Percentiles rank a stretch among this genome's conserved stretches.
phyloP scores from a whole-genome alignment of 2,113 vertebrate genomes.

The Globicephala melas region DNA sequence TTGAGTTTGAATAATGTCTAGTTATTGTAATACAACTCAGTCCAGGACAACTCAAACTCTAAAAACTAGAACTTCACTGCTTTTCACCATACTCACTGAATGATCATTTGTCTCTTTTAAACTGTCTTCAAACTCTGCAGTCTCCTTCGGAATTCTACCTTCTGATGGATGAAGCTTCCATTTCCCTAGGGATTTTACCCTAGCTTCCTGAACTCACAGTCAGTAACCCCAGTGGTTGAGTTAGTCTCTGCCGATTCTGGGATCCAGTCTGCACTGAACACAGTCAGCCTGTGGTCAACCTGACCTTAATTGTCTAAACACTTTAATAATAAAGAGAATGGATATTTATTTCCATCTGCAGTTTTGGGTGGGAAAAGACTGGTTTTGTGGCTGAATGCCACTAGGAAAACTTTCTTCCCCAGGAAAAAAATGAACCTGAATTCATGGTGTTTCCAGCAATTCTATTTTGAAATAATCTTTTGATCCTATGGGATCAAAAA shows the following conservation, averaged over 20 bases:
- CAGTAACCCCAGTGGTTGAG: not conserved
- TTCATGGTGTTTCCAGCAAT: constrained; percentile 2
- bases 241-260: not conserved
- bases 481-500: not conserved
- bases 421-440: not conserved
- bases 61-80: not conserved
- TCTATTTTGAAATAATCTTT: not conserved
- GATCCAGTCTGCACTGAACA: not conserved
- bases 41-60: not conserved
- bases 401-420: not conserved
- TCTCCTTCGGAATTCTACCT: not conserved
- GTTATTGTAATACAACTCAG: not conserved
- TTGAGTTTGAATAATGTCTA: not conserved
- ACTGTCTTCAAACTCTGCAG: not conserved
- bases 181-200: not conserved
- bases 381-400: not conserved
- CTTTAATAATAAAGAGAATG: not conserved
- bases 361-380: not conserved
- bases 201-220: not conserved
- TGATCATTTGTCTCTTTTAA: not conserved
- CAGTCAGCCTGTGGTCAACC: not conserved
- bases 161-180: not conserved
- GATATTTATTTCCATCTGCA: not conserved
- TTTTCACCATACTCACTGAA: not conserved
- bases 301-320: not conserved